Base-by-base conservation (phyloP, 2,797 vertebrate species). In the Sciaenops ocellatus region DNA sequence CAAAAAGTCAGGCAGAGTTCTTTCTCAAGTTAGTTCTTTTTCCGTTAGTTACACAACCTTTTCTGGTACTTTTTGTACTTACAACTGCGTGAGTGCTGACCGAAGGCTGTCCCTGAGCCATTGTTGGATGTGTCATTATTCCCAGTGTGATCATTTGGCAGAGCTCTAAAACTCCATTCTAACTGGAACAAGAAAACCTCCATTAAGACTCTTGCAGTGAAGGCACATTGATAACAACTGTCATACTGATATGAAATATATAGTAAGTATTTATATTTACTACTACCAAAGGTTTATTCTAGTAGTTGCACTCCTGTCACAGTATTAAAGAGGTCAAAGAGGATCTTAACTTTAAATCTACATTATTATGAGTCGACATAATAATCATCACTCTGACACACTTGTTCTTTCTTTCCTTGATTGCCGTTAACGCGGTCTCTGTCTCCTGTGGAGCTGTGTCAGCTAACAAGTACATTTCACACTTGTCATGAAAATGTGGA, bases 271-370 rank as follows among this genome's bases (percentile, higher is more conserved):
- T 50, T 48, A 38, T 28, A 9, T 38, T 38, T 38, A 38, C 34
- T 38, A 38, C 34, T 34, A 34, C 34, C 34, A 34, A 34, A 38
- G 34, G 34, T 9, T 38, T 38, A 38, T 38, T 38, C 34, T 38
- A 38, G 34, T 34, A 34, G 34, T 7, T 34, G 9, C 34, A 1
- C 34, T 38, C 34, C 34, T 63, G 22, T n/a, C 6, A 2, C 5
- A 71, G 3, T 15, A 28, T 55, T 61, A 17, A 71, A 44, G 22
- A 66, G 71, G 34, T 52, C 65, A 34, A 57, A 52, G 10, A 67
- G 28, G n/a, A 57, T 50, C 18, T 41, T 9, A 22, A 17, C 28
- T 26, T 15, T 42, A 54, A 41, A 42, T 56, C n/a, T 38, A 9
- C 9, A 50, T 73, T 34, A 68, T 77, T 67, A 11, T 20, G 20